These are phyloP conservation scores for Egretta garzetta DNA, from an alignment of 2,113 vertebrate genomes.

Conservation along the genomic window DNA sequence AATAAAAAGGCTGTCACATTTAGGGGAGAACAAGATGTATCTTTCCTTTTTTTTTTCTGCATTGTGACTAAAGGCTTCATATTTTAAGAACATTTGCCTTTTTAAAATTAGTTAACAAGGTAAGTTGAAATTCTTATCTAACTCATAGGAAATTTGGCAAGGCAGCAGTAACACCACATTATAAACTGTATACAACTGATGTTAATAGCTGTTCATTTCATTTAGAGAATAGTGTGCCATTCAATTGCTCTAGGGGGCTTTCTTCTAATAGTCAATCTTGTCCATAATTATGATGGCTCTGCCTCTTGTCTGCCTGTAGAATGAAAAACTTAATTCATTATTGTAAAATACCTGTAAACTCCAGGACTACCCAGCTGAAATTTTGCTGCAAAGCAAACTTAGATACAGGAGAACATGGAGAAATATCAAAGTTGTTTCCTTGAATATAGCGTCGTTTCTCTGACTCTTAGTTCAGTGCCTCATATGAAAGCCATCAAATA, in stretches of 20 bases:
- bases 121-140: slow-evolving; percentile 6
- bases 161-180: neutral
- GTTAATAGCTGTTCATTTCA: slow-evolving; percentile 13
- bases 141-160: neutral
- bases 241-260: neutral
- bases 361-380: neutral
- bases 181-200: slow-evolving; percentile 10
- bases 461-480: neutral
- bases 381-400: neutral
- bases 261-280: slow-evolving; percentile 8
- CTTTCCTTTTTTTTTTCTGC: neutral
- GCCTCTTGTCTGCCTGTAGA: neutral
- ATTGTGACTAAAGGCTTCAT: neutral
- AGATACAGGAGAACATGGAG: neutral
- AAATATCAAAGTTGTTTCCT: neutral
- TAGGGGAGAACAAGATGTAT: too few species aligned
- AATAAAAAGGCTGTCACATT: neutral
- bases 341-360: neutral
- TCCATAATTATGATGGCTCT: neutral
- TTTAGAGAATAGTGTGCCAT: neutral
- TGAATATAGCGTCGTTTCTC: neutral
- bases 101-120: slow-evolving; percentile 15
- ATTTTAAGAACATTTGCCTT: neutral
- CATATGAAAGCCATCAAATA: neutral
- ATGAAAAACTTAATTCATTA: neutral